A percentile compares a stretch with the other conserved stretches of the same genome.
Conservation (phyloP, 2,113 vertebrate genomes). For the Cephalopholis sonnerati region DNA sequence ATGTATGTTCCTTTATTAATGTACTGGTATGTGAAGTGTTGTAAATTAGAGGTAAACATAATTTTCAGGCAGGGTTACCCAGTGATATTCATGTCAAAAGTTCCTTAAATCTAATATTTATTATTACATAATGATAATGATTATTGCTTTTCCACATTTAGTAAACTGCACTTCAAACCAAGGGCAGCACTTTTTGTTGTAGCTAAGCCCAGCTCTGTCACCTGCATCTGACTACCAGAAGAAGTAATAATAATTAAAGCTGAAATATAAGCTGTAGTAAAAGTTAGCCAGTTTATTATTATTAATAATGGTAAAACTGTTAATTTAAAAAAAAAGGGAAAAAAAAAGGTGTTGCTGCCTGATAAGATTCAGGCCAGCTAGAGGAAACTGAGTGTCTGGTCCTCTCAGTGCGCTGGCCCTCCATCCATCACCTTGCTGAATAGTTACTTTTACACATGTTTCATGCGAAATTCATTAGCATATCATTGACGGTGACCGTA, state of each 20-base stretch:
- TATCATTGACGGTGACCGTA: conserved; percentile 81
- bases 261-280: background rate
- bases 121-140: background rate
- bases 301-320: background rate
- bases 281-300: background rate
- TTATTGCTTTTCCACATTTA: background rate
- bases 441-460: conserved; percentile 67
- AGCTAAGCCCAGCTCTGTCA: background rate
- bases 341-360: background rate
- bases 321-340: too few relatives aligned
- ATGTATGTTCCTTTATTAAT: too few relatives aligned
- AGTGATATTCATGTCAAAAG: too few relatives aligned
- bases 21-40: too few relatives aligned
- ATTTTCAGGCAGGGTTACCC: too few relatives aligned
- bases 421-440: conserved; percentile 49
- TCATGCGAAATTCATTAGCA: conserved; percentile 82
- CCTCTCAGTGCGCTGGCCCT: conserved; percentile 21
- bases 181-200: background rate
- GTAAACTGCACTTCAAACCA: background rate
- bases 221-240: background rate
- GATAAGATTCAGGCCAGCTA: conserved; percentile 8
- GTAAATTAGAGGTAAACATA: too few relatives aligned
- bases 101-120: background rate
- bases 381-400: background rate
- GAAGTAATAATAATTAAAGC: background rate